Evolutionary conservation across 2,888 invertebrate species (phyloP), one percentile per base, ranked within the genome.

Genomic region (Brachyptera risi): DNA sequence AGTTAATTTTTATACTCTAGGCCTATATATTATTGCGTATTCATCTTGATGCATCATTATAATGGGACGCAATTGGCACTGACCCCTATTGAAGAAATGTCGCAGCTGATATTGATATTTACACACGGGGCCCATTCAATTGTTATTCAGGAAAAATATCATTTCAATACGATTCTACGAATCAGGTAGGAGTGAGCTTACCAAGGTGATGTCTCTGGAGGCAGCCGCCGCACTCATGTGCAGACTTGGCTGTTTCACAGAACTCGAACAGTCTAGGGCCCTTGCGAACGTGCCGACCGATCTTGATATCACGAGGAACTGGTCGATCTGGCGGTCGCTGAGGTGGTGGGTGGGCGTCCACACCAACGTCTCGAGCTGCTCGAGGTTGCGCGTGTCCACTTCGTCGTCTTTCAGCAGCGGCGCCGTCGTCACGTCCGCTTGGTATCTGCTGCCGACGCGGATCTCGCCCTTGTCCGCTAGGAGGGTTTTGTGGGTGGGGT

Each of bases 181-280:
- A n/a, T n/a, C n/a, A n/a, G n/a, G n/a, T n/a, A n/a, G n/a, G n/a
- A n/a, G n/a, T n/a, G n/a, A n/a, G n/a, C 78, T 73, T 70, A 90
- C 89, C 76, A 96, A 82, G 67, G 99, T 99, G 70, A 98, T 94
- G 80, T 99, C 99, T 70, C 99, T 85, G 72, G 96, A 96, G 66
- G 99, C 99, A 65, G 98, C 97, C 60, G 99, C 98, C 65, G 98
- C 99, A 72, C 96, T 96, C 96, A 99, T 96, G 78, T 99, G 98
- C 70, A 99, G 82, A 71, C 95, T 95, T 64, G 99, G 98, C 74
- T 99, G 96, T 76, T 98, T 95, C 51, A 98, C 94, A 69, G 96
- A 95, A 76, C 96, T 96, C 69, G 96, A 96, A 78, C 96, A 96
- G 80, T 99, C 99, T 67, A 99, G 84, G 63, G 99, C 98, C 69